Evolutionary conservation across 1,140 invertebrate species (phyloP).

Genomic region (Oscheius sp.): DNA sequence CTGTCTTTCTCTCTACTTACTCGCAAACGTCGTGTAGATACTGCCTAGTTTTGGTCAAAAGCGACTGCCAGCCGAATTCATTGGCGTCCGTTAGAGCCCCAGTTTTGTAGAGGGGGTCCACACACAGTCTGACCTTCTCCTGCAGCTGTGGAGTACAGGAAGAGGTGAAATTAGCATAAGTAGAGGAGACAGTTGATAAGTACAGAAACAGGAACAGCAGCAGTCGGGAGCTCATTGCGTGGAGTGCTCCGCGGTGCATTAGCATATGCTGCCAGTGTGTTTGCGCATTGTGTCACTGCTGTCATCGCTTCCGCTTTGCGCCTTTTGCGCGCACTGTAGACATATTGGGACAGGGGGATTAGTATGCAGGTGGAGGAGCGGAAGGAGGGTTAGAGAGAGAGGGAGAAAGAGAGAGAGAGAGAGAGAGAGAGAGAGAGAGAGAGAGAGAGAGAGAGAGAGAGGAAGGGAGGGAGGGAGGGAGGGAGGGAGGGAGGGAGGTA

Average conservation of each 20-base stretch:
- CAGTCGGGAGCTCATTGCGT: neutral
- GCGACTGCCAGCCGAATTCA: conserved; percentile 18
- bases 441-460: no score
- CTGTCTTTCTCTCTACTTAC: no score
- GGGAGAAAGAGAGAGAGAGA: no score
- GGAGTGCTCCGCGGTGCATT: neutral
- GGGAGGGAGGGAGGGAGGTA: no score
- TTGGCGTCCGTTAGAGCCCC: conserved; percentile 8
- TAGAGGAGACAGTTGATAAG: neutral
- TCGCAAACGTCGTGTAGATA: conserved; percentile 38
- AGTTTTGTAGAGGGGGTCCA: conserved; percentile 32
- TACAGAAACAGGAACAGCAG: neutral
- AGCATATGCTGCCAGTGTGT: neutral
- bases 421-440: no score
- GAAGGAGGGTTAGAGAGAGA: no score
- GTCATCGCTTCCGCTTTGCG: no score
- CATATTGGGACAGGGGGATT: no score
- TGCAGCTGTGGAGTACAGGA: conserved; percentile 1
- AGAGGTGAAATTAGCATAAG: neutral
- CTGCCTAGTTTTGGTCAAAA: conserved; percentile 26
- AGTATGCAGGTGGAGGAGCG: no score
- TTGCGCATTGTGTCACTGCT: conserved; percentile 3
- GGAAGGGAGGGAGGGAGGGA: no score
- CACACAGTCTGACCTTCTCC: conserved; percentile 31
- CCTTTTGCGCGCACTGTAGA: no score